phyloP scores from a whole-genome alignment of 2,888 invertebrate genomes.

The Callyntrura guangdongensis region DNA sequence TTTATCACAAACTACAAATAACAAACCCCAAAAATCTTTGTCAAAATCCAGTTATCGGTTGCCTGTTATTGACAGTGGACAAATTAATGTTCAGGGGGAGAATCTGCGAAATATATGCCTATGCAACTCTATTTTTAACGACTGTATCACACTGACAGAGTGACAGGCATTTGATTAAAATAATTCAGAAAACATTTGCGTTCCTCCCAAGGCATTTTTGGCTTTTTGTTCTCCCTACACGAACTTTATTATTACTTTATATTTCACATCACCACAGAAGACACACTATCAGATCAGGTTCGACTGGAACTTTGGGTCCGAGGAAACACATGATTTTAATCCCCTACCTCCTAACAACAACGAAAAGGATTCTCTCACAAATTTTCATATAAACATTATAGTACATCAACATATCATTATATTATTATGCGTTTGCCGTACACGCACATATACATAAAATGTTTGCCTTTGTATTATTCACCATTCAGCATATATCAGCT shows the following conservation, averaged over 20 bases:
- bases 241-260: too few species aligned
- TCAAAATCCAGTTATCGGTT: not conserved
- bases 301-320: not conserved
- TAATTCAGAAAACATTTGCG: not conserved
- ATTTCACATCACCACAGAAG: not conserved
- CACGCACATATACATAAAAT: too few species aligned
- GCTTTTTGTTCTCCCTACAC: not conserved
- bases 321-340: conserved; percentile 50
- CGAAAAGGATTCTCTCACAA: not conserved
- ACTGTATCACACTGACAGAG: not conserved
- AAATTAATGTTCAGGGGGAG: conserved; percentile 24
- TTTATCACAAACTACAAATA: too few species aligned
- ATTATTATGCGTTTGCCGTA: too few species aligned
- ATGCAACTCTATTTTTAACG: too few species aligned
- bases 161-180: not conserved
- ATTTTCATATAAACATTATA: too few species aligned
- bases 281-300: not conserved
- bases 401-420: too few species aligned
- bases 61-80: conserved; percentile 31
- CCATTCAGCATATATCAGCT: too few species aligned
- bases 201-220: not conserved
- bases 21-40: not conserved
- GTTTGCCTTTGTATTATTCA: too few species aligned
- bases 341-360: conserved; percentile 32
- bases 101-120: too few species aligned